Percentiles rank a stretch among this genome's conserved stretches.
phyloP scores from a whole-genome alignment of 1,140 invertebrate species.

The Homalodisca vitripennis region DNA sequence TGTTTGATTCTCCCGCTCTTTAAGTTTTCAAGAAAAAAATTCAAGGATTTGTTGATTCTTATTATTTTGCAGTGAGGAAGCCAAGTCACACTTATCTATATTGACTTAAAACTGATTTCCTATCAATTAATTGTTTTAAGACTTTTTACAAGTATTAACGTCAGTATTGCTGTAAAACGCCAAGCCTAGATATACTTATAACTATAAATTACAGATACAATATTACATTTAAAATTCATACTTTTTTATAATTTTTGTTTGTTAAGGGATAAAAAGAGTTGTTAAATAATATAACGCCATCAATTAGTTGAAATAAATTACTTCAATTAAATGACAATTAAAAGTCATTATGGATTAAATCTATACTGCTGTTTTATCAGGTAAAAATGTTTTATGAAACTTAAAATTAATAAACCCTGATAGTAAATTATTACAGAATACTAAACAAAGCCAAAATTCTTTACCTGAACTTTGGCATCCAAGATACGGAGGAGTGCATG shows the following conservation, averaged over 20 bases:
- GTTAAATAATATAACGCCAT: neutral
- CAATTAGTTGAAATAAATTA: neutral
- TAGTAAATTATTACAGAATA: neutral
- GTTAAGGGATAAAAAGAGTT: neutral
- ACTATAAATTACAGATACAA: neutral
- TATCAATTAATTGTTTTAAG: neutral
- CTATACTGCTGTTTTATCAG: neutral
- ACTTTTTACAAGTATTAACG: neutral
- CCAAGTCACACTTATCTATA: too few relatives aligned
- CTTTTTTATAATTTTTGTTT: neutral
- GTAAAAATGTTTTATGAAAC: neutral
- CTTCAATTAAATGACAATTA: neutral
- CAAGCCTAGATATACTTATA: neutral
- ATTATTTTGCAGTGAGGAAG: too few relatives aligned
- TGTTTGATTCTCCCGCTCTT: too few relatives aligned
- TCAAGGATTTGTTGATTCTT: too few relatives aligned
- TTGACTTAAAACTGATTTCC: neutral
- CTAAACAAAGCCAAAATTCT: neutral
- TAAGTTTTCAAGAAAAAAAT: too few relatives aligned
- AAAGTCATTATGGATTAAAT: neutral
- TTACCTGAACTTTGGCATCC: slow-evolving; percentile 10
- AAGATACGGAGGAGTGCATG: neutral
- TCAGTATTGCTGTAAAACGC: too few relatives aligned
- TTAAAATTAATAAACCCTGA: neutral
- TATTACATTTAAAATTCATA: neutral